These are phyloP conservation scores for Rhopalosiphum nymphaeae DNA, from an alignment of 2,888 invertebrate genomes.

Conservation along the genomic window DNA sequence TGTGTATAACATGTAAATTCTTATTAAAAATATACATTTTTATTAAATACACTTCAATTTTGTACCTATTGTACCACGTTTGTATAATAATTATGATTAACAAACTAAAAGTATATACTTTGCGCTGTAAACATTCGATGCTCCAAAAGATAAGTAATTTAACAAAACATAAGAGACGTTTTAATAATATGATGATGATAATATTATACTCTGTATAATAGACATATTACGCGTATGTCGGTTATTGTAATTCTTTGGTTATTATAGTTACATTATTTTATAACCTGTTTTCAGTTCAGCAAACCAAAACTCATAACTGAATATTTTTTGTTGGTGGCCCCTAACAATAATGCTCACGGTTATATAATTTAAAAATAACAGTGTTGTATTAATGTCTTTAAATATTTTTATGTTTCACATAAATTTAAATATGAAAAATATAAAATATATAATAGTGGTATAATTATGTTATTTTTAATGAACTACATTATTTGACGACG, in stretches of 20 bases:
- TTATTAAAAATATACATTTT: neutral
- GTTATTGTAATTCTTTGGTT: neutral
- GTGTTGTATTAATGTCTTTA: neutral
- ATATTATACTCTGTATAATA: constrained; percentile 10
- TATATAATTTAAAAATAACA: neutral
- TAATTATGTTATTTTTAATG: neutral
- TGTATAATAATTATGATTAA: neutral
- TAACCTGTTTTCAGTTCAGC: constrained; percentile 43
- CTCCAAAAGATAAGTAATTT: constrained; percentile 4
- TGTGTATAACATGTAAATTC: neutral
- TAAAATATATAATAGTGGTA: neutral
- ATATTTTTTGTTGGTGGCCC: constrained; percentile 47
- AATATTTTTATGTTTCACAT: neutral
- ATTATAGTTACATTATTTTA: neutral
- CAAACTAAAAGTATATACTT: neutral
- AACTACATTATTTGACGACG: neutral
- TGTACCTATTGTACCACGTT: neutral
- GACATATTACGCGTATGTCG: constrained; percentile 1
- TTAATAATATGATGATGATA: neutral
- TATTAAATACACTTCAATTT: neutral
- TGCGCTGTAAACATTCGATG: neutral
- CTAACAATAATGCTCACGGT: neutral
- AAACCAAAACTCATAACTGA: constrained; percentile 51
- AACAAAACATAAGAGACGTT: neutral
- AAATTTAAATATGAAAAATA: neutral